Evolutionary conservation across 2,113 vertebrate genomes (phyloP), one percentile per base, ranked within the genome.

Genomic region (Peromyscus maniculatus): DNA sequence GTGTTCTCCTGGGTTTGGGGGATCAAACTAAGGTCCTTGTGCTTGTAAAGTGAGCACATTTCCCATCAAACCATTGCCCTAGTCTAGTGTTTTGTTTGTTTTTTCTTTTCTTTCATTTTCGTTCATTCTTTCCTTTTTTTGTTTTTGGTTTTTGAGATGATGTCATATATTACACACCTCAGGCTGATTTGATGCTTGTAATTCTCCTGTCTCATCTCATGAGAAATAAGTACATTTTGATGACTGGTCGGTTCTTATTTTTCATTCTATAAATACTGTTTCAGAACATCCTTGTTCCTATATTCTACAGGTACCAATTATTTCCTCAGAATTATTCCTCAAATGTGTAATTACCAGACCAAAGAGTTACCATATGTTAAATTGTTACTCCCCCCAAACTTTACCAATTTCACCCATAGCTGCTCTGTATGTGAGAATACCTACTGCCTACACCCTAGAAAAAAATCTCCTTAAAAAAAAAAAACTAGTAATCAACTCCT

Each of bases 401-500:
- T 49, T n/a, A n/a, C 19, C 28, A 78, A 57, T 49, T 96, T 96
- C 0, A 79, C 66, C 87, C 33, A 95, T 66, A 82, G 13, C 6
- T 67, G 3, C 4, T 71, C 6, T 15, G 3, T 28, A 6, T 49
- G 16, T 39, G n/a, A n/a, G 24, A 90, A 1, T 39, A 1, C 3
- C 28, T n/a, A 31, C 84, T 91, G 95, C 24, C 46, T 62, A 96
- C 4, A 89, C 5, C 15, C 19, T 79, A 57, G 31, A 2, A 82
- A 33, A 1, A 80, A 33, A 91, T 21, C 66, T 78, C 10, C 52
- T 52, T 52, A 11, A 52, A 52, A 52, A 52, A 52, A 52, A 52
- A 52, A 52, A 52, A n/a, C 71, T 91, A 86, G 79, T 59, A 94
- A 55, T 96, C 75, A 91, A 67, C 46, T 97, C 96, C 43, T 92